These are phyloP conservation scores for Parapsyche elsis DNA, from an alignment of 1,140 invertebrate species.

Conservation along the genomic window DNA sequence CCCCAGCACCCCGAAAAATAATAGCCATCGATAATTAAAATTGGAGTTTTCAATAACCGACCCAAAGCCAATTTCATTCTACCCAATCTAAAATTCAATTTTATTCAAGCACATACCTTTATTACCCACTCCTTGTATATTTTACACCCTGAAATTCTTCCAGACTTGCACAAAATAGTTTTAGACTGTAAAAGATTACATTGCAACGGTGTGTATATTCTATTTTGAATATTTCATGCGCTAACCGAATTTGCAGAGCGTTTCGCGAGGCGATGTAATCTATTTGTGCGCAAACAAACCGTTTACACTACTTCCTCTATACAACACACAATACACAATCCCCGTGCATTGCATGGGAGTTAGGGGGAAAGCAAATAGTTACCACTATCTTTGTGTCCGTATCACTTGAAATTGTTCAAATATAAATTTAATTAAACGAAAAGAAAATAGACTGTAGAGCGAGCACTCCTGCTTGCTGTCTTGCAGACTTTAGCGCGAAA, in stretches of 20 bases:
- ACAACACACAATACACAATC: not conserved
- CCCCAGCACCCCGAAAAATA: constrained; percentile 14
- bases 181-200: not conserved
- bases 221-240: not conserved
- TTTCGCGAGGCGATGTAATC: constrained; percentile 12
- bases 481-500: too few species aligned
- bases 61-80: too few species aligned
- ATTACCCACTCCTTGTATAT: too few species aligned
- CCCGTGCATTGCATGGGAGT: not conserved
- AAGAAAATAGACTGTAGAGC: too few species aligned
- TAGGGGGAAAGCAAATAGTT: not conserved
- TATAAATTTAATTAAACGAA: too few species aligned
- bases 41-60: not conserved
- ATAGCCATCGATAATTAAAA: constrained; percentile 37
- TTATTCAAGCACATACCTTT: too few species aligned
- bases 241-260: constrained; percentile 21
- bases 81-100: not conserved
- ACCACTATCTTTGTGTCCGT: not conserved
- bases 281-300: constrained; percentile 18
- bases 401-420: too few species aligned
- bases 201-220: not conserved
- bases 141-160: too few species aligned
- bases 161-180: too few species aligned
- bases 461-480: too few species aligned
- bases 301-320: not conserved